Evolutionary conservation across 2,888 invertebrate genomes (phyloP), one percentile per base, ranked within the genome.

Genomic region (Drosophila yooni): DNA sequence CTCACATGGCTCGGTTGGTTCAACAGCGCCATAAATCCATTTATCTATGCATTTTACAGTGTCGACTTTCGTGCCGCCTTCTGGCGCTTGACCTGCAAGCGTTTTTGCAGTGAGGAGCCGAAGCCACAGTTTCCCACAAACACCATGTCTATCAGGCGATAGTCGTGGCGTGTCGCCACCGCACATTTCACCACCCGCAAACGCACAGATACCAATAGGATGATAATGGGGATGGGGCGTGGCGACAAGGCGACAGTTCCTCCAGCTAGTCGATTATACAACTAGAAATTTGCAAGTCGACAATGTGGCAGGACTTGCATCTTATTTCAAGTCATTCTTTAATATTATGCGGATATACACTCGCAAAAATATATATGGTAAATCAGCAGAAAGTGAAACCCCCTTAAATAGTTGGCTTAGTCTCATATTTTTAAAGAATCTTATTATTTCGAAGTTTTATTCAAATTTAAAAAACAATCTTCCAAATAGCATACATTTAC

Each of bases 1-100:
- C 93, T 97, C 61, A 97, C 97, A 1, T 98, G 97, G 97, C 94
- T 98, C 48, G 98, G 97, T 0, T 98, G 97, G 97, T 96, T 97
- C 86, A 98, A 97, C 92, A 97, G 97, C 0, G 97, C 97, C 6
- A 97, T 98, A 76, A 98, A 98, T 93, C 97, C 97, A 0, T 97
- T 97, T 91, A 98, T 98, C 87, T 98, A 97, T 90, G 97, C 97
- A 27, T 97, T 97, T 91, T 97, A 97, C 93, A 97, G 97, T 73
- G 96, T 96, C 0, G 97, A 97, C 92, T 97, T 97, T 91, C 95
- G 97, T 89, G 94, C 96, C 81, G 97, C 97, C 0, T 97, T 97
- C 90, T 97, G 97, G 97, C 94, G 97, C 75, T 93, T 97, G 40
- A 97, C 97, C 43, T 91, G 93, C 59, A 91, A 92, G 68, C 88